Conservation (phyloP, 2,797 vertebrate genomes). For the Catharus ustulatus region DNA sequence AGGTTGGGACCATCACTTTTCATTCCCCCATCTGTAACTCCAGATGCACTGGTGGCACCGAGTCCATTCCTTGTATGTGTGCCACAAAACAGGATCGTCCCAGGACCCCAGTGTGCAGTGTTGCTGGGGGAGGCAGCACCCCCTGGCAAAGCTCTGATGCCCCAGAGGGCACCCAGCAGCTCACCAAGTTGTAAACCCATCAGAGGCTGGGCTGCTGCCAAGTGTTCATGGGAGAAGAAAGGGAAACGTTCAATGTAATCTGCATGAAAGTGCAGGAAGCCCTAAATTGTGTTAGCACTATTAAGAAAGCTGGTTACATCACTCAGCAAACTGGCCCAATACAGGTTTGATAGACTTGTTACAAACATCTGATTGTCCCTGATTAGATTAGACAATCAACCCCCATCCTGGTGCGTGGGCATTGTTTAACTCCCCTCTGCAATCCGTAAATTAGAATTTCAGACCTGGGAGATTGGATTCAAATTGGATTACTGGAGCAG, state of each 20-base stretch:
- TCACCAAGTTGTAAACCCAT: neutral
- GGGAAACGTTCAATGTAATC: conserved; percentile 42
- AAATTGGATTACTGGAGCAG: conserved; percentile 76
- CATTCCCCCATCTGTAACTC: neutral
- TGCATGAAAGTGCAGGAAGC: conserved; percentile 33
- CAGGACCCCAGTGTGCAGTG: accelerated
- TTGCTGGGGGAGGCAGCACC: accelerated
- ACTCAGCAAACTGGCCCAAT: conserved; percentile 34
- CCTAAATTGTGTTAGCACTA: conserved; percentile 29
- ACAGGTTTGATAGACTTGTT: conserved; percentile 61
- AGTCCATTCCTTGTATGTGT: accelerated
- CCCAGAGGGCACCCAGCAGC: neutral
- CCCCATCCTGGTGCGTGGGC: conserved; percentile 14
- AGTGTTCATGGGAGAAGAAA: conserved; percentile 21
- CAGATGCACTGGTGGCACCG: neutral
- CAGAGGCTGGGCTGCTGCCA: conserved; percentile 35
- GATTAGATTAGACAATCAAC: conserved; percentile 74
- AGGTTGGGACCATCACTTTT: neutral
- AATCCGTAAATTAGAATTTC: conserved; percentile 74
- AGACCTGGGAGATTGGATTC: conserved; percentile 75
- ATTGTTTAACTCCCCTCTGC: conserved; percentile 56
- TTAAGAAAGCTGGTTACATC: conserved; percentile 40
- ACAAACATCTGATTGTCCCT: conserved; percentile 66
- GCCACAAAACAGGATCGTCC: neutral
- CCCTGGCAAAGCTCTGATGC: neutral